Conservation (phyloP, 2,797 vertebrate species). For the Phrynocephalus forsythii region DNA sequence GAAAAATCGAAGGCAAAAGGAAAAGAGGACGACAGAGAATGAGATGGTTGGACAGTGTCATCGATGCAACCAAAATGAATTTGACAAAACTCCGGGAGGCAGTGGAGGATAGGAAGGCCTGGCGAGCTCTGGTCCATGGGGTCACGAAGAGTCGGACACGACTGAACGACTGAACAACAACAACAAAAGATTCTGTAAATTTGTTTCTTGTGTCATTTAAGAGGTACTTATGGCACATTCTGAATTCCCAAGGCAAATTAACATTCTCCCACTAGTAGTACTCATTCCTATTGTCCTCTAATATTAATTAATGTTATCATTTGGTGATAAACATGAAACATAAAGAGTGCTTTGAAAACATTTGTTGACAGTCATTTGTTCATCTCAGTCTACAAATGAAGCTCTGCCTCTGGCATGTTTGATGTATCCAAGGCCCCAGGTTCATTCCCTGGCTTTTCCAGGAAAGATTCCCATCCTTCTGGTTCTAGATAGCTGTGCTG, state of each 20-base stretch:
- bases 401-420: conserved; percentile 17
- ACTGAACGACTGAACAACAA: too few species aligned
- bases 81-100: too few species aligned
- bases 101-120: too few species aligned
- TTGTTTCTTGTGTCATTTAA: conserved; percentile 67
- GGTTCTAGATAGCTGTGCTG: neutral
- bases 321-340: conserved; percentile 52
- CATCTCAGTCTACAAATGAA: conserved; percentile 51
- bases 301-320: conserved; percentile 53
- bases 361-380: conserved; percentile 56
- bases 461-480: neutral
- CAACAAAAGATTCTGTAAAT: conserved; percentile 65
- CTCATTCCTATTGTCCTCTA: conserved; percentile 53
- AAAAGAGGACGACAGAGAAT: too few species aligned
- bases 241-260: conserved; percentile 54
- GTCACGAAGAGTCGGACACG: too few species aligned
- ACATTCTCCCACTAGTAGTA: conserved; percentile 51
- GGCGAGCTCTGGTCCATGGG: too few species aligned
- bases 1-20: too few species aligned
- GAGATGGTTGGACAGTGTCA: too few species aligned
- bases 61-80: too few species aligned
- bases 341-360: conserved; percentile 57
- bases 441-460: neutral
- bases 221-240: conserved; percentile 51
- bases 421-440: too few species aligned